Percentiles rank a stretch among this genome's conserved stretches.
These are phyloP conservation scores for Pseudopodoces humilis DNA, from an alignment of 2,113 vertebrate species.

Conservation along the genomic window DNA sequence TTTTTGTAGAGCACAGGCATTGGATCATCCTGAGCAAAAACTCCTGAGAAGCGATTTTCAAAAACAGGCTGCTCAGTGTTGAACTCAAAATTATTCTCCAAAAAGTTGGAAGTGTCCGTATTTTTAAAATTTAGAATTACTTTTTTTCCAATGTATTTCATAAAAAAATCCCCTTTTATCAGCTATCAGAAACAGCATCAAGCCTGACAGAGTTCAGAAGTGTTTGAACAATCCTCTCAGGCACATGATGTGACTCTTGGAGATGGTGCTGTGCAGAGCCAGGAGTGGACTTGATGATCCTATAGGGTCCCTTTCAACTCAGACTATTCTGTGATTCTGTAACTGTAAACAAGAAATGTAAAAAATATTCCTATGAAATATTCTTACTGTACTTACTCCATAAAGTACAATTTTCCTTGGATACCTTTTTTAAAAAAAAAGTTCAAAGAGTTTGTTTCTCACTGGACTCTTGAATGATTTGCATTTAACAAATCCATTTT, in stretches of 20 bases:
- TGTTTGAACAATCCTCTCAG: neutral
- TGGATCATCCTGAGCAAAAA: neutral
- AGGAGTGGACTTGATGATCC: too few relatives aligned
- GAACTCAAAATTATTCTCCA: neutral
- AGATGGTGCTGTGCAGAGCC: neutral
- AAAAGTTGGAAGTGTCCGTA: neutral
- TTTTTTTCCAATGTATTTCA: neutral
- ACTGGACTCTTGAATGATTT: neutral
- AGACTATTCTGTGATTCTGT: neutral
- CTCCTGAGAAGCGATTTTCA: neutral
- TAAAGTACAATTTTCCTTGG: neutral
- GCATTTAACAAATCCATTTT: neutral
- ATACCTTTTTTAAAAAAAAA: neutral
- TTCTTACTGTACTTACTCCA: neutral
- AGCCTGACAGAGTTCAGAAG: neutral
- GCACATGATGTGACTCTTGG: too few relatives aligned
- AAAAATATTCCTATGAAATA: neutral
- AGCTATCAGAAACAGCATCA: neutral
- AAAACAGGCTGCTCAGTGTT: neutral
- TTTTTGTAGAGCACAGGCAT: neutral
- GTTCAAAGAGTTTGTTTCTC: neutral
- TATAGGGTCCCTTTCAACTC: neutral
- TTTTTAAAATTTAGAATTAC: neutral
- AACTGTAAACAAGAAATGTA: neutral
- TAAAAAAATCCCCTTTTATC: accelerated